Conservation (phyloP, 2,113 vertebrate genomes). For the Hippocampus guttulatus region DNA sequence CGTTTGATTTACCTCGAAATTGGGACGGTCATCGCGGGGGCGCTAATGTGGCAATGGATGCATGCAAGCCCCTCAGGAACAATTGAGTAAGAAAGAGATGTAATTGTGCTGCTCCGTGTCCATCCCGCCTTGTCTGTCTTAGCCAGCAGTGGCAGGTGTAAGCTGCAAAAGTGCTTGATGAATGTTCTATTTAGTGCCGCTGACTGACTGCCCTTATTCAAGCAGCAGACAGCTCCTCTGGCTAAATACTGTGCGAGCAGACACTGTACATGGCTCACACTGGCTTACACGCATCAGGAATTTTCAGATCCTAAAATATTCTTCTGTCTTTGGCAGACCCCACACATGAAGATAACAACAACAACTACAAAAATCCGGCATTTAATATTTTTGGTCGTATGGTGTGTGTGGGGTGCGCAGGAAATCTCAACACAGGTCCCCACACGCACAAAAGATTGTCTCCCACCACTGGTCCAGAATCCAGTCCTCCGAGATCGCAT, state of each 20-base stretch:
- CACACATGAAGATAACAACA: too few relatives aligned
- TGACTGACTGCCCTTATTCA: slow-evolving; percentile 73
- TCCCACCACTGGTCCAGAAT: too few relatives aligned
- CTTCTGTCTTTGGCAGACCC: too few relatives aligned
- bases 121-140: slow-evolving; percentile 59
- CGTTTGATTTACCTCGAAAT: slow-evolving; percentile 51
- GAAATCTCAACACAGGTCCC: too few relatives aligned
- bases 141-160: slow-evolving; percentile 70
- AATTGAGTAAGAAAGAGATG: slow-evolving; percentile 40
- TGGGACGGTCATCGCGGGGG: slow-evolving; percentile 35
- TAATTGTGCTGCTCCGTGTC: slow-evolving; percentile 50
- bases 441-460: too few relatives aligned
- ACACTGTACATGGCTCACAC: slow-evolving; percentile 60
- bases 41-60: slow-evolving; percentile 50
- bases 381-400: too few relatives aligned
- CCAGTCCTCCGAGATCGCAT: too few relatives aligned
- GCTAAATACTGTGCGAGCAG: slow-evolving; percentile 53
- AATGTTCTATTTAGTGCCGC: slow-evolving; percentile 69
- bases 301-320: too few relatives aligned
- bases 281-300: slow-evolving; percentile 6
- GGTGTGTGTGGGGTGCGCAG: too few relatives aligned
- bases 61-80: slow-evolving; percentile 41
- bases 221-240: slow-evolving; percentile 62
- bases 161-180: slow-evolving; percentile 62
- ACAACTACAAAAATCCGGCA: too few relatives aligned